phyloP scores from a whole-genome alignment of 2,113 vertebrate genomes.

The Plotosus lineatus region DNA sequence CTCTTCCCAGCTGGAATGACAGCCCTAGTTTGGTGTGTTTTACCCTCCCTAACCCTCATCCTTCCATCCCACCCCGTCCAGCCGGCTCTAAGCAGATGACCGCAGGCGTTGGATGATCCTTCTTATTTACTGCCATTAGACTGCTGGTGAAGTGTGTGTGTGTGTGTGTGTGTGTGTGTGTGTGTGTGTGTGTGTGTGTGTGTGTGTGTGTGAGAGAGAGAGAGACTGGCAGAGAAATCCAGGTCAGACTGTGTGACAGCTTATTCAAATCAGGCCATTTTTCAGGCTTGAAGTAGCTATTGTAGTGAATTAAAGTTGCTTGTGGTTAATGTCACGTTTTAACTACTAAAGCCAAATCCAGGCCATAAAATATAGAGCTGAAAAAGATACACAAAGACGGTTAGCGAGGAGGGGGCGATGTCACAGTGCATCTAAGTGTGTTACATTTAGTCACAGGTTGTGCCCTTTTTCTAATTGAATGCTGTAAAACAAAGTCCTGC shows the following conservation, averaged over 20 bases:
- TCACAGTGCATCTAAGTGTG: slow-evolving; percentile 47
- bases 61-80: slow-evolving; percentile 17
- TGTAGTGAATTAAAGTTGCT: too few relatives aligned
- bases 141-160: slow-evolving; percentile 17
- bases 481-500: slow-evolving; percentile 68
- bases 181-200: slow-evolving; percentile 31
- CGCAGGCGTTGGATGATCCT: slow-evolving; percentile 40
- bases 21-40: slow-evolving; percentile 5
- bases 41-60: slow-evolving; percentile 35
- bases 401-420: background rate
- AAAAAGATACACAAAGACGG: background rate
- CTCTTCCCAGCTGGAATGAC: slow-evolving; percentile 37
- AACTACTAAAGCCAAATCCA: slow-evolving; percentile 9
- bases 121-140: slow-evolving; percentile 44
- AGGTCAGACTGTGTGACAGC: slow-evolving; percentile 15
- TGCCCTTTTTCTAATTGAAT: slow-evolving; percentile 67
- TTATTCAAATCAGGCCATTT: slow-evolving; percentile 23
- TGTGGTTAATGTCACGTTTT: slow-evolving; percentile 16
- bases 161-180: background rate
- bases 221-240: slow-evolving; percentile 6
- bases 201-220: slow-evolving; percentile 2
- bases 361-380: slow-evolving; percentile 2
- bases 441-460: slow-evolving; percentile 63
- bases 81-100: slow-evolving; percentile 32
- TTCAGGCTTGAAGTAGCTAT: slow-evolving; percentile 13